These are phyloP conservation scores for Premnoplex brunnescens DNA, from an alignment of 2,797 vertebrate species.

Conservation along the genomic window DNA sequence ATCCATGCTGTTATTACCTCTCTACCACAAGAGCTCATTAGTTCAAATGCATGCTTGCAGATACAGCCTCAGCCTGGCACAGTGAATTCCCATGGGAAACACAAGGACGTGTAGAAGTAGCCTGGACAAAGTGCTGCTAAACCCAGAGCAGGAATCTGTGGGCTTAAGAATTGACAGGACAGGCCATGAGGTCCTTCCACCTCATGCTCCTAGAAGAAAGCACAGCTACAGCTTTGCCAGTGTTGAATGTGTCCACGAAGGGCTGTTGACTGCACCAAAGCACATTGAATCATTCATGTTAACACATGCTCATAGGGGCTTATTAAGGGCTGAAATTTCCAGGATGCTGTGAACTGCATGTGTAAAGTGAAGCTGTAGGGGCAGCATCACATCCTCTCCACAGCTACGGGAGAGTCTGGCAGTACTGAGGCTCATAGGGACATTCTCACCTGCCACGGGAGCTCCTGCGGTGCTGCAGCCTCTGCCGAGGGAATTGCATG, in stretches of 20 bases:
- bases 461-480: constrained; percentile 46
- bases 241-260: not conserved
- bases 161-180: not conserved
- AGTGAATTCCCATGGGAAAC: not conserved
- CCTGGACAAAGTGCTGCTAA: not conserved
- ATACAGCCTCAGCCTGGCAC: not conserved
- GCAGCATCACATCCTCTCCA: not conserved
- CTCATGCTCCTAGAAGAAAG: not conserved
- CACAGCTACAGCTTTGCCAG: not conserved
- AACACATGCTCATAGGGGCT: not conserved
- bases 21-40: not conserved
- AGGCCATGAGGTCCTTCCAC: not conserved
- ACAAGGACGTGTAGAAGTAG: not conserved
- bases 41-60: not conserved
- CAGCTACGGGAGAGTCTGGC: not conserved
- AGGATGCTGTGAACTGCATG: not conserved
- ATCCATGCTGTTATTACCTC: not conserved
- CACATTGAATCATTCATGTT: not conserved
- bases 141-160: not conserved
- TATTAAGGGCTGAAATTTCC: not conserved
- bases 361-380: not conserved
- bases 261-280: not conserved
- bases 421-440: not conserved
- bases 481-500: constrained; percentile 40
- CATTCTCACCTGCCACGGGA: constrained; percentile 40